Evolutionary conservation across 2,888 invertebrate species (phyloP).

Genomic region (Zele albiditarsus): DNA sequence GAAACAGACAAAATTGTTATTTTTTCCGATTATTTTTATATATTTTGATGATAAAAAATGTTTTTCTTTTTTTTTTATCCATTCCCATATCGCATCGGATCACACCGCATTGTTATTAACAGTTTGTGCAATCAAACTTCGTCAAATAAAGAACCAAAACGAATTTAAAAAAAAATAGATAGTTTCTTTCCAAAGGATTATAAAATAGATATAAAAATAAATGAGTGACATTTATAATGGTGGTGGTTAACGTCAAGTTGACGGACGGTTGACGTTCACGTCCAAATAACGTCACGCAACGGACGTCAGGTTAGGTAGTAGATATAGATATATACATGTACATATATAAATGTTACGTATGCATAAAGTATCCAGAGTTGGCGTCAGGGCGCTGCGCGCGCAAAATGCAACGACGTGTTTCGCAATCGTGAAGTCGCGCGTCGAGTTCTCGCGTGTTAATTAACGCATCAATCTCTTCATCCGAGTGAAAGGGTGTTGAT

Average conservation of each 20-base stretch:
- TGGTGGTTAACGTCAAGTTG: slow-evolving; percentile 20
- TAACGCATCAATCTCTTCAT: slow-evolving; percentile 66
- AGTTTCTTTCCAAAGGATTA: neutral
- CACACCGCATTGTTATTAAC: neutral
- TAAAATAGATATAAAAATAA: slow-evolving; percentile 9
- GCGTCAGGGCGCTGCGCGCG: neutral
- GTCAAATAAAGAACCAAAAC: neutral
- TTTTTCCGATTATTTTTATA: no score
- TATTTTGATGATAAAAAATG: neutral
- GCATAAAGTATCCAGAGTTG: slow-evolving; percentile 12
- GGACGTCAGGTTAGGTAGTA: slow-evolving; percentile 5
- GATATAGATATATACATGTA: neutral
- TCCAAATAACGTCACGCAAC: slow-evolving; percentile 27
- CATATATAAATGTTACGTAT: neutral
- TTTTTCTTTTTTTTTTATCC: neutral
- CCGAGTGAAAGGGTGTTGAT: slow-evolving; percentile 52
- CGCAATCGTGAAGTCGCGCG: slow-evolving; percentile 4
- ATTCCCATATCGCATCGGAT: no score
- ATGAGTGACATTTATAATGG: neutral
- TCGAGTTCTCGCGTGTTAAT: slow-evolving; percentile 59
- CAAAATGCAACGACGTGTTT: slow-evolving; percentile 12
- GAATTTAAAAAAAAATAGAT: neutral
- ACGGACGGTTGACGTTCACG: slow-evolving; percentile 25
- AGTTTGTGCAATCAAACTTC: neutral
- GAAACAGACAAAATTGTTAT: no score